Evolutionary conservation across 2,113 vertebrate species (phyloP).

Genomic region (Erinaceus europaeus): DNA sequence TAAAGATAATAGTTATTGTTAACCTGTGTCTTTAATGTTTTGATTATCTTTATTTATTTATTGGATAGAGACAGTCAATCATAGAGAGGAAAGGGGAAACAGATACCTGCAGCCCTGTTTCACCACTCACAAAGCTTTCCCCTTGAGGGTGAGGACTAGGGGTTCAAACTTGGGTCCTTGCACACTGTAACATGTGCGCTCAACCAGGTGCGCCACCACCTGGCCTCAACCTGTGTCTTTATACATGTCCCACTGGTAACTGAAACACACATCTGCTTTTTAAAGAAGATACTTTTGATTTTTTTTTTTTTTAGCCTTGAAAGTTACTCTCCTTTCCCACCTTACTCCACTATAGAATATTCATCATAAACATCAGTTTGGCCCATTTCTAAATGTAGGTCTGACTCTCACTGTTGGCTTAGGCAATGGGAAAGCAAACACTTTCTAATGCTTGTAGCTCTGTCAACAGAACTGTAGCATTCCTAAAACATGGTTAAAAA

Average conservation of each 20-base stretch:
- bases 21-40: not conserved
- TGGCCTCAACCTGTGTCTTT: not conserved
- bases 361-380: not conserved
- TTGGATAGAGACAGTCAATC: too few species aligned
- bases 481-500: not conserved
- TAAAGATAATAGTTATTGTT: not conserved
- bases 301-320: constrained; percentile 5
- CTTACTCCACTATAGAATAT: not conserved
- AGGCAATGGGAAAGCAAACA: not conserved
- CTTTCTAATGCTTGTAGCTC: not conserved
- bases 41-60: too few species aligned
- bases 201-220: too few species aligned
- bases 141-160: too few species aligned
- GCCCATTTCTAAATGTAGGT: not conserved
- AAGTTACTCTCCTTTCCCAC: not conserved
- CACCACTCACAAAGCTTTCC: too few species aligned
- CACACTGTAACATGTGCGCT: too few species aligned
- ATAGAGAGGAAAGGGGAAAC: too few species aligned
- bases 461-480: not conserved
- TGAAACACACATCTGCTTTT: not conserved
- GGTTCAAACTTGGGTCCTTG: too few species aligned
- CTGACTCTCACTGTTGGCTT: not conserved
- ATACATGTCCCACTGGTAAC: not conserved
- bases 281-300: not conserved
- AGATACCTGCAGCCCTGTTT: too few species aligned